Evolutionary conservation across 2,797 vertebrate species (phyloP).

Genomic region (Urophycis tenuis): DNA sequence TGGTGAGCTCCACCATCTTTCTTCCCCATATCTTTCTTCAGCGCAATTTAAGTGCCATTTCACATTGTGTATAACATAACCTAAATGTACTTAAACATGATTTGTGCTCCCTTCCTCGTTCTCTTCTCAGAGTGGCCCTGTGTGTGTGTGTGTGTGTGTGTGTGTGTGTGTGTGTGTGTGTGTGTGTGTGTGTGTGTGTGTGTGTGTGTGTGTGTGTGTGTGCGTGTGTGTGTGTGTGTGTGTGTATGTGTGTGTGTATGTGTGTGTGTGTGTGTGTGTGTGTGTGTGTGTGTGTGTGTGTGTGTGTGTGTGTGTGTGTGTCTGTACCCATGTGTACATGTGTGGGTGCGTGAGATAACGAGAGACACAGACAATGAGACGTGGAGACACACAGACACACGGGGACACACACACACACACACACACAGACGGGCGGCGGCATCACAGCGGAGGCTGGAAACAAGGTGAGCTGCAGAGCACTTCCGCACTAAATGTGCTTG

Average conservation of each 20-base stretch:
- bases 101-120: neutral
- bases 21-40: neutral
- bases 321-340: too few relatives aligned
- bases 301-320: neutral
- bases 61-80: neutral
- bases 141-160: too few relatives aligned
- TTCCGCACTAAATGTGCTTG: conserved; percentile 66
- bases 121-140: neutral
- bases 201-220: neutral
- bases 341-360: neutral
- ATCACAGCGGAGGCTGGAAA: conserved; percentile 50
- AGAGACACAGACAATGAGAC: neutral
- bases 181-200: too few relatives aligned
- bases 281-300: neutral
- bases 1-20: neutral
- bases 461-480: conserved; percentile 56
- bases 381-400: neutral
- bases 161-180: too few relatives aligned
- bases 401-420: neutral
- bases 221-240: neutral
- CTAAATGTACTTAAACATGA: neutral
- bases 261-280: too few relatives aligned
- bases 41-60: neutral
- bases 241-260: neutral
- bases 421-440: neutral